phyloP scores from a whole-genome alignment of 1,140 invertebrate genomes.

The Telenomus remus region DNA sequence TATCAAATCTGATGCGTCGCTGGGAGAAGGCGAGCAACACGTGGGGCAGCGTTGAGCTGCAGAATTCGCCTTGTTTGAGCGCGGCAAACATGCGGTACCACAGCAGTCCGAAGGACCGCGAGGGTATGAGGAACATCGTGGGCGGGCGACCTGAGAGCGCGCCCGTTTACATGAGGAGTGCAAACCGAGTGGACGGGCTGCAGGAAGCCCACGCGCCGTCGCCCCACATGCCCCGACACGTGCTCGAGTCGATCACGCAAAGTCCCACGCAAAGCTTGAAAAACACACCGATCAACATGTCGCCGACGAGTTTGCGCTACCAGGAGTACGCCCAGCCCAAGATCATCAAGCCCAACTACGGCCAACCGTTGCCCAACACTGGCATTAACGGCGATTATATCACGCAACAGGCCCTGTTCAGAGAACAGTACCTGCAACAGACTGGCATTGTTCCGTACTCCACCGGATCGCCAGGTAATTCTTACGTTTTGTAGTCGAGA shows the following conservation, averaged over 20 bases:
- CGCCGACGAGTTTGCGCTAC: constrained; percentile 62
- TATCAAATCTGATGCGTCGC: constrained; percentile 62
- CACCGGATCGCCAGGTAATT: constrained; percentile 50
- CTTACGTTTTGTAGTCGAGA: constrained; percentile 35
- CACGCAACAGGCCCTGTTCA: constrained; percentile 63
- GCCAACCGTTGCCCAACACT: constrained; percentile 53
- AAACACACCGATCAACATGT: constrained; percentile 62
- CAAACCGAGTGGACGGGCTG: constrained; percentile 69
- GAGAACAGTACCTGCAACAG: constrained; percentile 70
- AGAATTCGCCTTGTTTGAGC: constrained; percentile 4
- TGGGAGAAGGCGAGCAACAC: constrained; percentile 70
- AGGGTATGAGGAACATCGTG: constrained; percentile 71
- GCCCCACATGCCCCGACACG: constrained; percentile 69
- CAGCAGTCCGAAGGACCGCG: constrained; percentile 65
- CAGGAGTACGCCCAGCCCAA: constrained; percentile 57
- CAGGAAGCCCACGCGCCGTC: constrained; percentile 63
- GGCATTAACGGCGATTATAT: constrained; percentile 66
- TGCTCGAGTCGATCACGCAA: constrained; percentile 71
- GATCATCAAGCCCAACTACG: constrained; percentile 56
- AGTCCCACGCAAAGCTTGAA: constrained; percentile 70
- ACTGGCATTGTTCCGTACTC: constrained; percentile 65
- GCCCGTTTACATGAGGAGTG: constrained; percentile 66
- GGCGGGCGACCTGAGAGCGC: constrained; percentile 71
- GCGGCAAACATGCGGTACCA: constrained; percentile 37
- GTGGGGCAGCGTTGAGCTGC: constrained; percentile 62